phyloP scores from a whole-genome alignment of 2,113 vertebrate species.

The Rhodinocichla rosea region DNA sequence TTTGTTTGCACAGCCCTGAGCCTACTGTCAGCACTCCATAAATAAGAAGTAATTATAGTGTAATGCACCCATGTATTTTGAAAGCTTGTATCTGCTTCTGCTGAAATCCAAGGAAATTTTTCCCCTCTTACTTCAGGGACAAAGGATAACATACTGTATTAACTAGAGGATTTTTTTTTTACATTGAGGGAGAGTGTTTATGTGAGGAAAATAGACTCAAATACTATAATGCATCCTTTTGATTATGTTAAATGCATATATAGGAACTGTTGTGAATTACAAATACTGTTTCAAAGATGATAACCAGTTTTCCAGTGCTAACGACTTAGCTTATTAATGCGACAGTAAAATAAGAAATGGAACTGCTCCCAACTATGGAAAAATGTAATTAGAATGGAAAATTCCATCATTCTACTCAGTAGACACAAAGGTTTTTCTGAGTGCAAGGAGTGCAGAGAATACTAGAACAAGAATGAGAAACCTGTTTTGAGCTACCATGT shows the following conservation, averaged over 20 bases:
- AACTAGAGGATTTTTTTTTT: not conserved
- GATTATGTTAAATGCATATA: not conserved
- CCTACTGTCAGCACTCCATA: constrained; percentile 62
- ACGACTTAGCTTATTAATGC: not conserved
- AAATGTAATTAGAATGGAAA: constrained; percentile 60
- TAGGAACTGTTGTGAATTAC: not conserved
- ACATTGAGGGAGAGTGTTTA: not conserved
- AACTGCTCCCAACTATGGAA: constrained; percentile 46
- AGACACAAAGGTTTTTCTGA: constrained; percentile 60
- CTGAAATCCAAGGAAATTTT: constrained; percentile 24
- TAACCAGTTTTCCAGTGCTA: constrained; percentile 43
- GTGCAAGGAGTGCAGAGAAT: constrained; percentile 17
- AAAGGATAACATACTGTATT: not conserved
- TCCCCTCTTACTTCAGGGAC: not conserved
- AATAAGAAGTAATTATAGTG: constrained; percentile 55
- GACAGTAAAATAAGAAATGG: constrained; percentile 39
- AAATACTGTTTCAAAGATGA: constrained; percentile 28
- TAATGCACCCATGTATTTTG: constrained; percentile 40
- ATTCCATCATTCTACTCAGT: constrained; percentile 31
- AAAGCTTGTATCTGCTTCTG: constrained; percentile 13
- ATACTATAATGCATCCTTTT: constrained; percentile 30
- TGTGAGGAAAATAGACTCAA: not conserved
- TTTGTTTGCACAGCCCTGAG: constrained; percentile 54
- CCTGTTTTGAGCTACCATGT: constrained; percentile 52
- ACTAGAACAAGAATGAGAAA: constrained; percentile 54